A percentile compares a stretch with the other conserved stretches of the same genome.
These are phyloP conservation scores for Papilio protenor DNA, from an alignment of 2,888 invertebrate genomes.

Conservation along the genomic window DNA sequence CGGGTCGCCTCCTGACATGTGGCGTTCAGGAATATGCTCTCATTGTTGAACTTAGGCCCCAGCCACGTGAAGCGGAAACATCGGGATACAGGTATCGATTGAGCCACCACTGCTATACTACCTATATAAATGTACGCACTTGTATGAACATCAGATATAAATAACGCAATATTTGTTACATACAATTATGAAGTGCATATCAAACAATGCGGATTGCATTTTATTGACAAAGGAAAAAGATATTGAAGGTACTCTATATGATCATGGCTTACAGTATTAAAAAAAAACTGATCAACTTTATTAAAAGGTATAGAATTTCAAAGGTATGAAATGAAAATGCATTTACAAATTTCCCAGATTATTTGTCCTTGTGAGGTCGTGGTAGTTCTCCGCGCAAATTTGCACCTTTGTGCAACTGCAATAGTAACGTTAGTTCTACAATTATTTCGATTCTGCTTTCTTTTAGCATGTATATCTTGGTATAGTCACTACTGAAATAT, in stretches of 20 bases:
- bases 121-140: slow-evolving; percentile 47
- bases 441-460: neutral
- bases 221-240: neutral
- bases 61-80: slow-evolving; percentile 89
- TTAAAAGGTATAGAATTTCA: too few relatives aligned
- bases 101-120: slow-evolving; percentile 54
- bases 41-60: slow-evolving; percentile 85
- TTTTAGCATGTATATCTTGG: too few relatives aligned
- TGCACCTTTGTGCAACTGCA: neutral
- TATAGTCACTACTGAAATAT: neutral
- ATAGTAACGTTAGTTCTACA: neutral
- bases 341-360: neutral
- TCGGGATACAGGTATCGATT: slow-evolving; percentile 53
- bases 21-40: slow-evolving; percentile 78
- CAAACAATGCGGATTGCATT: neutral
- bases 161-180: neutral
- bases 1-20: slow-evolving; percentile 83
- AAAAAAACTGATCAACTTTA: too few relatives aligned
- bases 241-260: neutral
- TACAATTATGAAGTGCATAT: slow-evolving; percentile 14
- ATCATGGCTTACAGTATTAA: neutral
- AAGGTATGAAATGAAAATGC: neutral
- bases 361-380: neutral
- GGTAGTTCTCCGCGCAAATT: neutral
- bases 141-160: neutral